Evolutionary conservation across 1,140 invertebrate species (phyloP), one percentile per base, ranked within the genome.

Genomic region (Pseudomyrmex flavicornis): DNA sequence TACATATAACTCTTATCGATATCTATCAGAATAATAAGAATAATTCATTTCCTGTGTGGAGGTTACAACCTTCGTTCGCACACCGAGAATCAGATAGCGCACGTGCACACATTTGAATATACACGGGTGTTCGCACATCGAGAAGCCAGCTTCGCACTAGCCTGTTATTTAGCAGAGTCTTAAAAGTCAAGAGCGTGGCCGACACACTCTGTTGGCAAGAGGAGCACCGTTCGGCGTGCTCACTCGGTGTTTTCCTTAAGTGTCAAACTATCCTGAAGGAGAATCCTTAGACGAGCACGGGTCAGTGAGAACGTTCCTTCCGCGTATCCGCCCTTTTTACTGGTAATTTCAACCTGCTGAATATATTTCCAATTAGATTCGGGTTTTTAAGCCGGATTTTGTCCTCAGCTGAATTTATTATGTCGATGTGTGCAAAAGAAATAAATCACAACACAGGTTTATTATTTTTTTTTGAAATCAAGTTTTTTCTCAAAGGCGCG

Each of bases 201-300:
- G 89, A 90, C 73, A 90, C 89, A 90, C 87, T 90, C 75, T 83
- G 89, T 90, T 90, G 76, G 89, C 85, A 90, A 90, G 83, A 90
- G 35, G 89, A 90, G 82, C 89, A 90, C 66, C 74, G 72, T 85
- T 44, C 68, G 79, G 61, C 54, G 63, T 74, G 66, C 63, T 63
- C 58, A 46, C 73, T 50, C 79, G 62, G 75, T 76, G 35, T 83
- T 85, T 9, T 35, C 35, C 12, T 65, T n/a, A 68, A 83, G 61
- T 88, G 87, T 88, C 86, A 80, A 88, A 63, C 73, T 56, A 74
- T 83, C 73, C 62, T 66, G 22, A 76, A 68, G 61, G 58, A 85
- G 62, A 58, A 65, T 68, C 56, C 54, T 61, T 15, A 54, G 73
- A 46, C 61, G 20, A 83, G 46, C 56, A 76, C 54, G 76, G 52